Percentiles rank a stretch among this genome's conserved stretches.
Conservation (phyloP, 2,888 invertebrate genomes). For the Tetropium fuscum region DNA sequence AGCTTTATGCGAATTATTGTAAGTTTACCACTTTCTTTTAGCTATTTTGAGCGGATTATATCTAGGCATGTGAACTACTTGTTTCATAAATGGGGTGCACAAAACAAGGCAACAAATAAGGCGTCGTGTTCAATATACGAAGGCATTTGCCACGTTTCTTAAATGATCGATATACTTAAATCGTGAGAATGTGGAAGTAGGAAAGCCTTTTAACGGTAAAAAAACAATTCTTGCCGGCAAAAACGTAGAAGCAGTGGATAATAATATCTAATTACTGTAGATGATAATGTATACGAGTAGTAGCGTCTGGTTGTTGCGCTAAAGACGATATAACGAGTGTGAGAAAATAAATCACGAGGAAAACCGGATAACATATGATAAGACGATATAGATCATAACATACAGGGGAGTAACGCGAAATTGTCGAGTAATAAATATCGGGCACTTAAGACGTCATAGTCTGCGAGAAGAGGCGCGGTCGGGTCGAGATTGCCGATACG, state of each 20-base stretch:
- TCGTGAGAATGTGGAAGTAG: slow-evolving; percentile 29
- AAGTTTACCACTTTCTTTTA: too few relatives aligned
- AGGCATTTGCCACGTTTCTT: slow-evolving; percentile 32
- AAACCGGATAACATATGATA: slow-evolving; percentile 55
- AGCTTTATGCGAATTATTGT: too few relatives aligned
- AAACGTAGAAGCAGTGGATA: slow-evolving; percentile 13
- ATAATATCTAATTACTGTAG: slow-evolving; percentile 26
- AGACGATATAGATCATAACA: slow-evolving; percentile 59
- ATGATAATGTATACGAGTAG: background rate
- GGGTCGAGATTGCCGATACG: slow-evolving; percentile 60
- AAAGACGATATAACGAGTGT: slow-evolving; percentile 11
- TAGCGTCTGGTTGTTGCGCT: slow-evolving; percentile 7
- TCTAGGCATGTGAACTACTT: slow-evolving; percentile 1
- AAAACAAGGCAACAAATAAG: slow-evolving; percentile 23
- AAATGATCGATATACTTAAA: slow-evolving; percentile 33
- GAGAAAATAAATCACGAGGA: slow-evolving; percentile 56
- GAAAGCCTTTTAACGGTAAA: slow-evolving; percentile 25
- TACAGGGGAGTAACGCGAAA: slow-evolving; percentile 58
- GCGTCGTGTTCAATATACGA: slow-evolving; percentile 27
- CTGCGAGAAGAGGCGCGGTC: slow-evolving; percentile 59
- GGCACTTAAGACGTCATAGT: slow-evolving; percentile 61
- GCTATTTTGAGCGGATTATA: too few relatives aligned
- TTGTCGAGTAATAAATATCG: slow-evolving; percentile 59
- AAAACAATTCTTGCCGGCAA: slow-evolving; percentile 15
- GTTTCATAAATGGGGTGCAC: slow-evolving; percentile 10